phyloP scores from a whole-genome alignment of 2,113 vertebrate species.

The Choloepus hoffmanni region DNA sequence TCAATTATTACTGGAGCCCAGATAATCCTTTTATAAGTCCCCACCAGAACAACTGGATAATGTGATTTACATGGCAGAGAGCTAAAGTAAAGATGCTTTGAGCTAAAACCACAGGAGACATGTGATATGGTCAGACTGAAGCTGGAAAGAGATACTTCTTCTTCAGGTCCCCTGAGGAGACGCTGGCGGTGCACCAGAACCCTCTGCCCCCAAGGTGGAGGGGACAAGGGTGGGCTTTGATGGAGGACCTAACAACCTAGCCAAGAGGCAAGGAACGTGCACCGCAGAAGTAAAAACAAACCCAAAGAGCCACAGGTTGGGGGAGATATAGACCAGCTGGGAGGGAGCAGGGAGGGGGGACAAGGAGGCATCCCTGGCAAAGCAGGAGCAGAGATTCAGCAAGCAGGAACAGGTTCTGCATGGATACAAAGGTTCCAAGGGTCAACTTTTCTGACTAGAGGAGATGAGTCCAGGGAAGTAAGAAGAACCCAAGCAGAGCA shows the following conservation, averaged over 20 bases:
- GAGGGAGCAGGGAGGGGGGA: neutral
- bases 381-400: neutral
- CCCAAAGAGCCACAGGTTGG: too few relatives aligned
- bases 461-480: neutral
- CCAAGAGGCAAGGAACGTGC: neutral
- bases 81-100: neutral
- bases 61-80: neutral
- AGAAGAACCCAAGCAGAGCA: neutral
- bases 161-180: neutral
- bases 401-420: neutral
- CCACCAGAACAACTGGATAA: constrained; percentile 7
- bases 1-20: neutral
- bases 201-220: neutral
- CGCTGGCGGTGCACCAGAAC: neutral
- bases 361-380: neutral
- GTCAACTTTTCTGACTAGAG: neutral
- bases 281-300: neutral
- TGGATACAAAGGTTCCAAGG: neutral
- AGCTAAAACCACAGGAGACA: constrained; percentile 9
- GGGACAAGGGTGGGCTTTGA: neutral
- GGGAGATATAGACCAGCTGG: neutral
- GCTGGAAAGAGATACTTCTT: neutral
- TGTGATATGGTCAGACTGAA: neutral
- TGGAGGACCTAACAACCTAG: neutral
- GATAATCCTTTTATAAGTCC: constrained; percentile 24